Base-by-base conservation (phyloP, 2,888 invertebrate genomes). In the Hecatera dysodea region DNA sequence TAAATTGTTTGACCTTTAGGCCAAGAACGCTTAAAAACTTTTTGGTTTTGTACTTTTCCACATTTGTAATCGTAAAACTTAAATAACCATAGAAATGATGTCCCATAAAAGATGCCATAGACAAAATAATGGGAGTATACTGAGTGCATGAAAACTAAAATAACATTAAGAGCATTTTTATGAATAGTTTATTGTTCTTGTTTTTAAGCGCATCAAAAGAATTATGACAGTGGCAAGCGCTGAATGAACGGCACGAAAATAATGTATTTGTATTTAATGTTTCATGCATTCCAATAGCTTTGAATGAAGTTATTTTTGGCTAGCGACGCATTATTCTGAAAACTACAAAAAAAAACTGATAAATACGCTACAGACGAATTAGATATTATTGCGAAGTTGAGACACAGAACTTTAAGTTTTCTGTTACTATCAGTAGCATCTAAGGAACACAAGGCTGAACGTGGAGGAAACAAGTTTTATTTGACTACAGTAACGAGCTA, bases 1-100 rank as follows among this genome's bases (percentile, higher is more conserved):
- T 82, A 82, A 78, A 83, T 82, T 75, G 72, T 65, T 53, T 73
- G 79, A 85, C 81, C 85, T 79, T 24, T 56, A 59, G 81, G 79
- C 81, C 75, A 72, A 67, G 9, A 57, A n/a, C 27, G 27, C 46
- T 63, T 68, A 64, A 59, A 67, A 71, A 61, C 27, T 53, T 53
- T 62, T 50, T 48, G 65, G 63, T 67, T 67, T n/a, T 27, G 72
- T 66, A 63, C 57, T 67, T 74, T 75, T 75, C 57, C 46, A 74
- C 53, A 63, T 78, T 72, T 66, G 55, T 69, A 55, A 61, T 64
- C 75, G 69, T 85, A 81, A 83, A 85, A 82, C 61, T 64, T 61
- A 61, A 65, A 72, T 70, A 66, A 61, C 66, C 55, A 69, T 69
- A 56, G 67, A 59, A 68, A 84, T 57, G 1, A 60, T 53, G 42